These are phyloP conservation scores for Folsomia manolachei DNA, from an alignment of 2,888 invertebrate species.

Conservation along the genomic window DNA sequence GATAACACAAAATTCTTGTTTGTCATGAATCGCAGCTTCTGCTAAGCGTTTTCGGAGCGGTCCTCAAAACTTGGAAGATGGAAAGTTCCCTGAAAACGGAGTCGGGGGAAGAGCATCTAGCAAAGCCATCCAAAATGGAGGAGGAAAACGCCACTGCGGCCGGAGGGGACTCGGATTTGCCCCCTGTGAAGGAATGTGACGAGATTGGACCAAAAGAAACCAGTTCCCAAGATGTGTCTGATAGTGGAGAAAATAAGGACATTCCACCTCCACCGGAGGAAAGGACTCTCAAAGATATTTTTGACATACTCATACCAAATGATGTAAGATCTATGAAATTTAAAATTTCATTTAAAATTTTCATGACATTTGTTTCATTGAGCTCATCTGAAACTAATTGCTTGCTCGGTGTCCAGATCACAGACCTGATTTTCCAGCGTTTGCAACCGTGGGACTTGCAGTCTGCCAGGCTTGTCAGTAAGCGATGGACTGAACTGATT, in stretches of 20 bases:
- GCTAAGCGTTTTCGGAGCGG: no score
- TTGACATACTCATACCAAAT: background rate
- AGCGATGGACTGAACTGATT: background rate
- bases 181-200: background rate
- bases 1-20: no score
- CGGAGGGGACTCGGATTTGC: background rate
- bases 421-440: constrained; percentile 54
- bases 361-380: no score
- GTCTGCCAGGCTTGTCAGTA: background rate
- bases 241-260: background rate
- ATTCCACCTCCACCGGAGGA: no score
- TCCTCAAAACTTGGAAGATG: no score
- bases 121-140: no score
- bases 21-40: no score
- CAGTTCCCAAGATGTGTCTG: background rate
- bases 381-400: background rate
- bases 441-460: background rate
- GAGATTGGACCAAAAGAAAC: background rate
- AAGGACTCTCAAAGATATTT: background rate
- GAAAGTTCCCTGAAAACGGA: no score
- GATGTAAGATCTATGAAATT: constrained; percentile 4
- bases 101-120: no score
- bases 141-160: background rate
- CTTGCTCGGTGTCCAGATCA: constrained; percentile 85
- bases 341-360: no score